Evolutionary conservation across 2,888 invertebrate genomes (phyloP).

Genomic region (Lochmaea capreae): DNA sequence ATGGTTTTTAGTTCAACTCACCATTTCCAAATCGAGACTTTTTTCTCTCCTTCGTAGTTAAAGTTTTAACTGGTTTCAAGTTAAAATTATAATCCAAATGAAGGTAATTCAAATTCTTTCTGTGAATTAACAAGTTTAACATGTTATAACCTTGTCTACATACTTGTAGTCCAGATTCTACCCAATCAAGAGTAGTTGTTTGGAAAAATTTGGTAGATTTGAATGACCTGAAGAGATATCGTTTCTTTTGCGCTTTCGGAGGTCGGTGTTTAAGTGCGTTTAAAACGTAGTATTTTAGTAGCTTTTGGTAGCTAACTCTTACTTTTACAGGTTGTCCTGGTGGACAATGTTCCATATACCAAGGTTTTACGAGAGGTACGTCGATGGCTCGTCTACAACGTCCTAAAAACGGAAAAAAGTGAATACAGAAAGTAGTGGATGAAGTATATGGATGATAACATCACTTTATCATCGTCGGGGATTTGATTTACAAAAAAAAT

Average conservation of each 20-base stretch:
- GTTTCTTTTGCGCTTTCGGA: slow-evolving; percentile 98
- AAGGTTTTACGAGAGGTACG: slow-evolving; percentile 96
- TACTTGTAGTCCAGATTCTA: slow-evolving; percentile 97
- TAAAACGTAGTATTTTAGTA: slow-evolving; percentile 97
- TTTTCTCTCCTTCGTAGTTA: slow-evolving; percentile 99
- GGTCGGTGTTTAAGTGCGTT: slow-evolving; percentile 97
- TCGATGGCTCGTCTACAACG: slow-evolving; percentile 94
- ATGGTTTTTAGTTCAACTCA: slow-evolving; percentile 59
- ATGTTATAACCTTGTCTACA: slow-evolving; percentile 99
- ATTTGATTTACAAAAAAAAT: slow-evolving; percentile 13
- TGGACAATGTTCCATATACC: slow-evolving; percentile 96
- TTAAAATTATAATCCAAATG: slow-evolving; percentile 99
- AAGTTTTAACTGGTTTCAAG: slow-evolving; percentile 98
- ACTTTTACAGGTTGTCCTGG: slow-evolving; percentile 99
- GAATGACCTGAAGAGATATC: slow-evolving; percentile 98
- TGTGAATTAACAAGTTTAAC: slow-evolving; percentile 97
- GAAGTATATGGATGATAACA: too few species aligned
- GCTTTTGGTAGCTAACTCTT: slow-evolving; percentile 98
- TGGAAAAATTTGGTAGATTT: slow-evolving; percentile 99
- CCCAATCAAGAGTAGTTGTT: slow-evolving; percentile 99
- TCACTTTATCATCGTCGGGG: too few species aligned
- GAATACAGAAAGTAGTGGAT: too few species aligned
- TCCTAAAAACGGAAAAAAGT: slow-evolving; percentile 71
- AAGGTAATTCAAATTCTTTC: slow-evolving; percentile 98
- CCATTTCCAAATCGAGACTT: slow-evolving; percentile 97